Evolutionary conservation across 2,888 invertebrate species (phyloP), one percentile per base, ranked within the genome.

Genomic region (Erebia epiphron): DNA sequence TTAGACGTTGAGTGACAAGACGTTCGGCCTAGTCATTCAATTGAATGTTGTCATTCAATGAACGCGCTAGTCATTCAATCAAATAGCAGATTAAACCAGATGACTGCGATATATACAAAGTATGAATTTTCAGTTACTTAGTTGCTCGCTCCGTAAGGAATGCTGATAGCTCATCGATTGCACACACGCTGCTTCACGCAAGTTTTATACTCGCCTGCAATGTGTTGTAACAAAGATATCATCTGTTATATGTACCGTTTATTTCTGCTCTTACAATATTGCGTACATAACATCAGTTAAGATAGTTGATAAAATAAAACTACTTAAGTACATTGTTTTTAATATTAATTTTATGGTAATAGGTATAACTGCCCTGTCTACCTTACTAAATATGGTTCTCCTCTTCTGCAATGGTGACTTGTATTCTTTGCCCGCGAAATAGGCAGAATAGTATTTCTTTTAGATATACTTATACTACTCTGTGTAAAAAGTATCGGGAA

Each of bases 191-290:
- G 56, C 21, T 43, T 10, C 61, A 49, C 62, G 62, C 46, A 21
- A 21, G 62, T 49, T 2, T 35, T 26, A 35, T 21, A 49, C 26
- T 16, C 3, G 18, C 54, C 10, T 16, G 54, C 56, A 14, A 14
- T 14, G 35, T 73, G 61, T 70, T 64, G 75, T 69, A 74, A 75
- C 71, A 62, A 58, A 74, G 75, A 75, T 75, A 68, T 10, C 67
- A 75, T 75, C 75, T 65, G 58, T 62, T 41, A 72, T 57, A n/a
- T n/a, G n/a, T n/a, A 66, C 66, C 46, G 66, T 68, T 73, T 73
- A 69, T 49, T 75, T 67, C 57, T 63, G 69, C 43, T 72, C 64
- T 57, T 73, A 74, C 69, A 70, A 68, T 69, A 66, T 67, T 63
- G 61, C 66, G 63, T 41, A 61, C 21, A 52, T 52, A 52, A 66